Evolutionary conservation across 2,888 invertebrate genomes (phyloP).

Genomic region (Drosophila kokeensis): DNA sequence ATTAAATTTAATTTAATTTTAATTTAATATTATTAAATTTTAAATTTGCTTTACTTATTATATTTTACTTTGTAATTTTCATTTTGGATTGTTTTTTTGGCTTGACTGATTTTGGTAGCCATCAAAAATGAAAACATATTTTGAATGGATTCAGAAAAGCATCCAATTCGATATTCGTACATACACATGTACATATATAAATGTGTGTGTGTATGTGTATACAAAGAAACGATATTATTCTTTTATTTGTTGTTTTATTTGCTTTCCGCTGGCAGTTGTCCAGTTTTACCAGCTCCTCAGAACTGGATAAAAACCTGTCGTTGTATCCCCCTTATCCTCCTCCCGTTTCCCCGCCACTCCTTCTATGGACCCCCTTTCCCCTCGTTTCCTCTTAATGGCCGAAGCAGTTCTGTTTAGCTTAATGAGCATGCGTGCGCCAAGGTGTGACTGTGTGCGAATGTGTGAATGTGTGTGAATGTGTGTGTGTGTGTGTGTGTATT

Average conservation of each 20-base stretch:
- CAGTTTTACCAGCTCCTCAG: constrained; percentile 59
- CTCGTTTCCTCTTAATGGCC: constrained; percentile 6
- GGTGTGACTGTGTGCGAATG: constrained; percentile 5
- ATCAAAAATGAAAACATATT: neutral
- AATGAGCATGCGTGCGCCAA: constrained; percentile 56
- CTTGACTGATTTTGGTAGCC: neutral
- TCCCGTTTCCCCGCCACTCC: constrained; percentile 1
- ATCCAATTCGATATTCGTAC: neutral
- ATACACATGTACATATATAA: neutral
- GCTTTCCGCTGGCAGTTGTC: constrained; percentile 40
- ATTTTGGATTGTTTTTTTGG: neutral
- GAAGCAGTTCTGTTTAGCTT: constrained; percentile 46
- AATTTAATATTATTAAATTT: no score
- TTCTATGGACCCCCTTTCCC: neutral
- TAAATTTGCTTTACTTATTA: neutral
- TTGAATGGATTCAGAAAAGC: neutral
- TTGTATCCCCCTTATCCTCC: constrained; percentile 2
- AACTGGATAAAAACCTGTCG: constrained; percentile 75
- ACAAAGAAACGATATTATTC: constrained; percentile 17
- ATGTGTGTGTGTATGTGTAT: neutral
- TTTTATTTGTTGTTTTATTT: constrained; percentile 32
- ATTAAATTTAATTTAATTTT: neutral
- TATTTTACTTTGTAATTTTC: neutral
- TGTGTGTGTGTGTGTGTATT: neutral
- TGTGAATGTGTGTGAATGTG: neutral